These are phyloP conservation scores for Numida meleagris DNA, from an alignment of 2,113 vertebrate genomes.

Conservation along the genomic window DNA sequence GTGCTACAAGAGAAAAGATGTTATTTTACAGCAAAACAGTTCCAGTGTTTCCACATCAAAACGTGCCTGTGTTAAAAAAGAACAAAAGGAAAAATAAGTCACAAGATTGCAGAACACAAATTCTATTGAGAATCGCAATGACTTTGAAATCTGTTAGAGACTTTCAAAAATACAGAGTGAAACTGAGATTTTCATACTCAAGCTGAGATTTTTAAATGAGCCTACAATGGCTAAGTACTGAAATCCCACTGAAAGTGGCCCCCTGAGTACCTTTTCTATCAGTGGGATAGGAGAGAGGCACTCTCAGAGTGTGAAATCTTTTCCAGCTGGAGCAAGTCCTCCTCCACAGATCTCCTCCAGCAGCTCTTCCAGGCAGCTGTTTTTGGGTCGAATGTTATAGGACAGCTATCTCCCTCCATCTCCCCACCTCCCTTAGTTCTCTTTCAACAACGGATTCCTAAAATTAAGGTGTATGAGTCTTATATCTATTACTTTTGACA, in stretches of 20 bases:
- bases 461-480: neutral
- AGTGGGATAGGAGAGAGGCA: fast-evolving
- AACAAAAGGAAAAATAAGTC: neutral
- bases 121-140: neutral
- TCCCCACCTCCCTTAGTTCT: neutral
- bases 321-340: neutral
- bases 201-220: neutral
- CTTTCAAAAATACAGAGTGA: neutral
- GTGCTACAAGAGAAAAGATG: conserved; percentile 24
- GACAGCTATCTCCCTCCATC: neutral
- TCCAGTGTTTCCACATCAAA: conserved; percentile 4
- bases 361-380: neutral
- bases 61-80: neutral
- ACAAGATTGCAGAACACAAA: neutral
- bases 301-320: neutral
- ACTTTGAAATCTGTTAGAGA: neutral
- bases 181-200: neutral
- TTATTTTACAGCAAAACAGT: conserved; percentile 15
- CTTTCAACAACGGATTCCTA: neutral
- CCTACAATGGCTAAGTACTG: neutral
- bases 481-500: neutral
- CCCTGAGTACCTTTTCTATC: neutral
- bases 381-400: neutral
- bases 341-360: neutral
- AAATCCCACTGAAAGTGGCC: neutral